Conservation (phyloP, 1,140 invertebrate species). For the Leptestheria dahalacensis region DNA sequence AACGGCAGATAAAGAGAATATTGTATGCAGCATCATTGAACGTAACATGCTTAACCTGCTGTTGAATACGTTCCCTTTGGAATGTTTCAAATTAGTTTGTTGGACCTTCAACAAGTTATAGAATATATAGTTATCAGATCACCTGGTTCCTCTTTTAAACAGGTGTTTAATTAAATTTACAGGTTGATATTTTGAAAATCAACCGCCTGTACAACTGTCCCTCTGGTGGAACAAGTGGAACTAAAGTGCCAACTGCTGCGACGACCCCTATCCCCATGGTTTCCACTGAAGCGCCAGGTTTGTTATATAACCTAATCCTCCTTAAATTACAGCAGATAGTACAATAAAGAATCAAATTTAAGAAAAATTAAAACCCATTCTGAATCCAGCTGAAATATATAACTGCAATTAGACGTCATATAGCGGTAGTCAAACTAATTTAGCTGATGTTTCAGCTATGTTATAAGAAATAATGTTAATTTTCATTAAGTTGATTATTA, state of each 20-base stretch:
- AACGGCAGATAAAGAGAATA: neutral
- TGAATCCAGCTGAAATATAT: neutral
- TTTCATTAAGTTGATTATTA: neutral
- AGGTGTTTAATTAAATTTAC: neutral
- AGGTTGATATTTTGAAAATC: slow-evolving; percentile 22
- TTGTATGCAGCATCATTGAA: neutral
- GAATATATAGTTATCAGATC: neutral
- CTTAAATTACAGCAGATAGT: neutral
- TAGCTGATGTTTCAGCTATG: neutral
- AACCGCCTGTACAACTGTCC: slow-evolving; percentile 22
- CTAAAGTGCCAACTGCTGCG: no score
- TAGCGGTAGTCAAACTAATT: neutral
- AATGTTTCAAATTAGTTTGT: no score
- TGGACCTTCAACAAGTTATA: no score
- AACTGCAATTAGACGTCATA: neutral
- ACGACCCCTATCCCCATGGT: slow-evolving; percentile 11
- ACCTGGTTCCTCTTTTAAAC: neutral
- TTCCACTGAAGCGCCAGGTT: slow-evolving; percentile 13
- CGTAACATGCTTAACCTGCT: neutral
- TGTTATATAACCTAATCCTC: neutral
- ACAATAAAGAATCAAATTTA: neutral
- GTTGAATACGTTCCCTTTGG: no score
- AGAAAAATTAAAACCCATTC: neutral
- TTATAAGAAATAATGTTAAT: neutral
- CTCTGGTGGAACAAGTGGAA: neutral